phyloP scores from a whole-genome alignment of 2,113 vertebrate species.

The Pseudois nayaur region DNA sequence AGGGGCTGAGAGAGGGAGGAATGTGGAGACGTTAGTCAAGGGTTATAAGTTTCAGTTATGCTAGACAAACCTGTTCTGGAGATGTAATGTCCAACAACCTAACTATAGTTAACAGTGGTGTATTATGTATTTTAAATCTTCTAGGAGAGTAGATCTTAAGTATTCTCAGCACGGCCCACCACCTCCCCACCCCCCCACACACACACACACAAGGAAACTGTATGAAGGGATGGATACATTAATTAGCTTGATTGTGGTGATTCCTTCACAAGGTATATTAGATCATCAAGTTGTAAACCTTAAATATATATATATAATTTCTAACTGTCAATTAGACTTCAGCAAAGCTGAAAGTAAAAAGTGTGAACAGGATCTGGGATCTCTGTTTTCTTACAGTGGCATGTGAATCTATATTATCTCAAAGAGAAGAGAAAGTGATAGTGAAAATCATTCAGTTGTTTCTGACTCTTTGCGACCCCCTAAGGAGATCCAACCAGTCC shows the following conservation, averaged over 20 bases:
- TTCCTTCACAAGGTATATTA: not conserved
- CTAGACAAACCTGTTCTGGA: not conserved
- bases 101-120: not conserved
- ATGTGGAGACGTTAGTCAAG: not conserved
- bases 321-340: not conserved
- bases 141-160: not conserved
- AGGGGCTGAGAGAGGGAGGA: not conserved
- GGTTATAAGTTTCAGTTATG: not conserved
- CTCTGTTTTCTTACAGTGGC: not conserved
- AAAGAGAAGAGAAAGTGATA: not conserved
- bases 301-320: not conserved
- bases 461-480: not conserved
- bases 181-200: no score
- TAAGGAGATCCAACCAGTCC: no score
- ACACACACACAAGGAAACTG: not conserved
- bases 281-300: not conserved
- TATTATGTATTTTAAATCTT: not conserved
- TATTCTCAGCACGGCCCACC: not conserved
- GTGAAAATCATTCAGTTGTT: not conserved
- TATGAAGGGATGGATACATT: not conserved
- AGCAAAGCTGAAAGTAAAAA: not conserved
- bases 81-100: not conserved
- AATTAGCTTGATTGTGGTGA: not conserved
- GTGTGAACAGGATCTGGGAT: not conserved
- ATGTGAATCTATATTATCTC: not conserved